Conservation (phyloP, 2,888 invertebrate species). For the Brenthis hecate region DNA sequence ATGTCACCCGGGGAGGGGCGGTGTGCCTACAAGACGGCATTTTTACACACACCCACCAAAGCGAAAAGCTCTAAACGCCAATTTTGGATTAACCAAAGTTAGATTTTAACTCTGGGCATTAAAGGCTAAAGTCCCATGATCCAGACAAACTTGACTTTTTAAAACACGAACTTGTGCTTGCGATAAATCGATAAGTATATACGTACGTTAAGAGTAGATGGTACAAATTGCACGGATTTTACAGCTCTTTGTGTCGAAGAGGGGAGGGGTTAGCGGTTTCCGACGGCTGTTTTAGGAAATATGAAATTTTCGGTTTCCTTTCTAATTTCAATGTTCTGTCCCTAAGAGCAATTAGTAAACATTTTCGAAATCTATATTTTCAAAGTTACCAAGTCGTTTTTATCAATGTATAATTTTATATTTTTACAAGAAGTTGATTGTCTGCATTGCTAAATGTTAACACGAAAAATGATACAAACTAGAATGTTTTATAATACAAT, state of each 20-base stretch:
- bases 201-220: conserved; percentile 66
- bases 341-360: conserved; percentile 22
- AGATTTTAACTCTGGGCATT: conserved; percentile 45
- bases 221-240: conserved; percentile 77
- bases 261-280: conserved; percentile 64
- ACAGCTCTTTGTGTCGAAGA: conserved; percentile 70
- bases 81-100: conserved; percentile 48
- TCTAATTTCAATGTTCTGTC: conserved; percentile 42
- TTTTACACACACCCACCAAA: conserved; percentile 67
- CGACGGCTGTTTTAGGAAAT: conserved; percentile 67
- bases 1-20: conserved; percentile 74
- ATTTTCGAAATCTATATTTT: background rate
- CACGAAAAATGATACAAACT: too few relatives aligned
- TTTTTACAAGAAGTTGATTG: too few relatives aligned
- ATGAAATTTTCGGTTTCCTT: conserved; percentile 60
- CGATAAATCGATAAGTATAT: conserved; percentile 80
- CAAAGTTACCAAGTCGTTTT: too few relatives aligned
- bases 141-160: conserved; percentile 57
- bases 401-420: too few relatives aligned
- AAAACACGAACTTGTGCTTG: conserved; percentile 69
- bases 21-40: conserved; percentile 77
- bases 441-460: too few relatives aligned
- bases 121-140: conserved; percentile 43
- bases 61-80: conserved; percentile 62
- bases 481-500: too few relatives aligned